Base-by-base conservation (phyloP, 2,888 invertebrate genomes). In the Agrypnus murinus region DNA sequence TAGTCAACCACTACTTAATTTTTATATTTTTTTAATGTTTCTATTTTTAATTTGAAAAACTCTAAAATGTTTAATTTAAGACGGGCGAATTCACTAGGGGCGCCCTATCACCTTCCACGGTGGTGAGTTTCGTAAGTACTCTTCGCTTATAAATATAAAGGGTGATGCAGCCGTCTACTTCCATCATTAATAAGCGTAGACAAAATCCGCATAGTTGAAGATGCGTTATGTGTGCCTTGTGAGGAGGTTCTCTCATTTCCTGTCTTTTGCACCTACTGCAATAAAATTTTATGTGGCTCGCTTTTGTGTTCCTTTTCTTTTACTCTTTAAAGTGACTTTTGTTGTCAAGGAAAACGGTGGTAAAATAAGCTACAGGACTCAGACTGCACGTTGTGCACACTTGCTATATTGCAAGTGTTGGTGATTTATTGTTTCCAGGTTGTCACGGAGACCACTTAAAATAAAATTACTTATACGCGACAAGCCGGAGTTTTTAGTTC, bases 261-360 rank as follows among this genome's bases (percentile, higher is more conserved):
- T 71, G 71, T 71, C 71, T 66, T 71, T 71, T 71, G 71, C 71
- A 71, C 71, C 71, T 71, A 71, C 63, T 64, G 58, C 66, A 71
- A 71, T 71, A 71, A 71, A 71, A 67, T 71, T 71, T 71, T 71
- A 71, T 71, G 58, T 66, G 19, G 10, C 50, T 65, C 50, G 40
- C 58, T 57, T 65, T 62, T 53, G 46, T 60, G 60, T 55, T 58
- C 57, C 40, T 71, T 57, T 58, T 48, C 63, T 66, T 71, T 34
- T 63, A 63, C 34, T 66, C 43, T 69, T 40, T 67, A 66, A 71
- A 71, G 71, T 67, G 71, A 71, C 65, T 71, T 71, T 66, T 71
- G 71, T 71, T 67, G 71, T 71, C 36, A 40, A 31, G 19, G 55
- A 43, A 65, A 66, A 50, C 58, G 43, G n/a, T 9, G 58, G n/a